phyloP scores from a whole-genome alignment of 2,797 vertebrate genomes.

The Lutjanus argentimaculatus region DNA sequence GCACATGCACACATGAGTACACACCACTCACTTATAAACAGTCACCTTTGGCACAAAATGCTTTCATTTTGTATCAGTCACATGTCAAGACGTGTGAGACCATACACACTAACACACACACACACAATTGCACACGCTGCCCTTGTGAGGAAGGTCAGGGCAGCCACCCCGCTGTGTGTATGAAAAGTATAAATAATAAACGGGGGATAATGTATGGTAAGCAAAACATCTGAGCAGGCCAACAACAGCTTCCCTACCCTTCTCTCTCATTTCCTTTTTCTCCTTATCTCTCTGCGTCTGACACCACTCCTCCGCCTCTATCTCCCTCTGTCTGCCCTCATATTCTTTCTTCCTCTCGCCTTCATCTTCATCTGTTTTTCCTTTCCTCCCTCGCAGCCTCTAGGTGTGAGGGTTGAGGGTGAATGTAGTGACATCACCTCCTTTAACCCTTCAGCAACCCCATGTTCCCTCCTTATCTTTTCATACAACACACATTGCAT shows the following conservation, averaged over 20 bases:
- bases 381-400: background rate
- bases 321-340: background rate
- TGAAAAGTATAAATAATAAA: constrained; percentile 71
- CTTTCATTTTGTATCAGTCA: constrained; percentile 21
- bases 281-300: constrained; percentile 22
- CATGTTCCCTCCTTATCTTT: constrained; percentile 71
- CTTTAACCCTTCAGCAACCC: constrained; percentile 62
- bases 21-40: background rate
- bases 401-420: constrained; percentile 45
- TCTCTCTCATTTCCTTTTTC: constrained; percentile 19
- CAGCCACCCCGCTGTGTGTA: constrained; percentile 48
- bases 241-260: constrained; percentile 14
- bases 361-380: constrained; percentile 31
- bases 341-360: constrained; percentile 31
- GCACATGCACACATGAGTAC: no score
- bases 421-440: constrained; percentile 75
- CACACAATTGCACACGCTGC: constrained; percentile 6
- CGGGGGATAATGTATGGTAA: constrained; percentile 66
- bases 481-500: constrained; percentile 67
- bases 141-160: constrained; percentile 51
- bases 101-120: background rate
- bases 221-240: constrained; percentile 57
- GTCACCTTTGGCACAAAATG: background rate
- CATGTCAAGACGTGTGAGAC: constrained; percentile 1
- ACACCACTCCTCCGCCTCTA: background rate